These are phyloP conservation scores for Imbricaverruca yamaguchii DNA, from an alignment of 2,888 invertebrate genomes.

Conservation along the genomic window DNA sequence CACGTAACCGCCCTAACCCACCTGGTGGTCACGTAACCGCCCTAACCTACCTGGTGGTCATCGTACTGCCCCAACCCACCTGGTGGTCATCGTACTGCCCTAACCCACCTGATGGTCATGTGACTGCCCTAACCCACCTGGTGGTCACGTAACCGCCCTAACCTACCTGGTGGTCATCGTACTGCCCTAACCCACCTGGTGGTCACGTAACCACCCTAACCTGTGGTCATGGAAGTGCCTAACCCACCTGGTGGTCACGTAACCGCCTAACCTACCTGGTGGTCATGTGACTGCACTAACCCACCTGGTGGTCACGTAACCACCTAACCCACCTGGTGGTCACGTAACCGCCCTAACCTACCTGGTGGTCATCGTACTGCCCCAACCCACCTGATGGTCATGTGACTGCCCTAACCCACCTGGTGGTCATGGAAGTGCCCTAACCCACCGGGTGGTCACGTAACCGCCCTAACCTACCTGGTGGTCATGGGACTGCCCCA, in stretches of 20 bases:
- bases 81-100: background rate
- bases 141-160: background rate
- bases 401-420: background rate
- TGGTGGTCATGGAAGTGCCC: background rate
- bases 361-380: background rate
- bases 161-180: background rate
- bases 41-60: background rate
- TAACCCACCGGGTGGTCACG: background rate
- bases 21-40: background rate
- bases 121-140: background rate
- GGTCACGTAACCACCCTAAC: background rate
- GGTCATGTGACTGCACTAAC: too few relatives aligned
- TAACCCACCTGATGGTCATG: too few relatives aligned
- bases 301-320: too few relatives aligned
- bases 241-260: too few relatives aligned
- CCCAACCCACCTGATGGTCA: background rate
- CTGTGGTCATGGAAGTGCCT: background rate
- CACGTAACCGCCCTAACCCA: background rate
- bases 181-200: background rate
- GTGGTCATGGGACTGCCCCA: background rate
- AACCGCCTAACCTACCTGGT: too few relatives aligned
- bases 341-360: background rate
- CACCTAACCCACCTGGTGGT: background rate
- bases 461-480: background rate
- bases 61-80: background rate